phyloP scores from a whole-genome alignment of 2,888 invertebrate species.

The Asteroscopus sphinx region DNA sequence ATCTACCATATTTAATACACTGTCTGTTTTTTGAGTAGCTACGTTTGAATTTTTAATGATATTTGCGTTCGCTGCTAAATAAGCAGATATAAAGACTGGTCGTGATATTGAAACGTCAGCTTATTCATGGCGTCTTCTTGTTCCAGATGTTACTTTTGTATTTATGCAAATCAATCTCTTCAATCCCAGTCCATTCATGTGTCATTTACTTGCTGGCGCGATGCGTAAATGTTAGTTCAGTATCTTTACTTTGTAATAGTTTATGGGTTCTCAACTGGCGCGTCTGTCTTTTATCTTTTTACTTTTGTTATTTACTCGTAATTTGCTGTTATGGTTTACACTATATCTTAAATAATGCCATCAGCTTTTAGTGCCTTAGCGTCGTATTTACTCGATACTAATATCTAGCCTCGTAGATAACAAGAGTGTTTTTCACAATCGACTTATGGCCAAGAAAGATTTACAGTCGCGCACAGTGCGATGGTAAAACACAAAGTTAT shows the following conservation, averaged over 20 bases:
- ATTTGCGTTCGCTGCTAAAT: conserved; percentile 20
- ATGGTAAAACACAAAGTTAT: conserved; percentile 83
- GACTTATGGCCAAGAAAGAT: conserved; percentile 81
- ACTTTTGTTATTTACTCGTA: conserved; percentile 50
- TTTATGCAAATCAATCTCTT: conserved; percentile 60
- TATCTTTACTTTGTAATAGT: conserved; percentile 38
- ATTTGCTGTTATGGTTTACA: conserved; percentile 56
- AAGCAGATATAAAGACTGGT: conserved; percentile 25
- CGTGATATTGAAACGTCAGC: conserved; percentile 37
- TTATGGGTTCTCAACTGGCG: conserved; percentile 37
- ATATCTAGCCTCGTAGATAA: conserved; percentile 67
- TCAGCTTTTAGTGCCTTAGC: conserved; percentile 61
- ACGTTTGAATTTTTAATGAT: conserved; percentile 21
- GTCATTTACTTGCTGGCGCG: conserved; percentile 57
- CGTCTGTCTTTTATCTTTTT: conserved; percentile 60
- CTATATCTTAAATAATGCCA: conserved; percentile 63
- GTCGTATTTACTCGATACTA: conserved; percentile 62
- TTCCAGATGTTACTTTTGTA: conserved; percentile 52
- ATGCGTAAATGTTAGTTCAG: conserved; percentile 39
- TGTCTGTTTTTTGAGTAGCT: conserved; percentile 23
- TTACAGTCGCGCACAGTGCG: conserved; percentile 74
- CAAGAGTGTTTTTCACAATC: conserved; percentile 80
- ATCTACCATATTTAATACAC: conserved; percentile 36
- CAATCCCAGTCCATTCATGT: conserved; percentile 61
- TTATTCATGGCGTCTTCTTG: conserved; percentile 40